Evolutionary conservation across 2,888 invertebrate genomes (phyloP), one percentile per base, ranked within the genome.

Genomic region (Brachyptera putata): DNA sequence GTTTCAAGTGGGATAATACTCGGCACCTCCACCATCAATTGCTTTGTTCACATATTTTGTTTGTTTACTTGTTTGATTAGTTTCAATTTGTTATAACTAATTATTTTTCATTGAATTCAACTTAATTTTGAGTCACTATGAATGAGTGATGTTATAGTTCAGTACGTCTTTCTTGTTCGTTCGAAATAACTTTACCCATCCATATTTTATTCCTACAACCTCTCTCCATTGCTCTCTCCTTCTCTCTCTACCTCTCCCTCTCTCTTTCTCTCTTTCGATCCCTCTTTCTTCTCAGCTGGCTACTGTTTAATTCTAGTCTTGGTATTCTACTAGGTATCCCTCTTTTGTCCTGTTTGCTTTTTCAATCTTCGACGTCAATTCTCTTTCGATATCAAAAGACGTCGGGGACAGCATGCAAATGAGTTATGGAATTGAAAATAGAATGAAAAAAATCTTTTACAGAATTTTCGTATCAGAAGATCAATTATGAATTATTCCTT

Each of bases 351-450:
- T 36, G 53, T 16, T 30, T 14, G 30, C 53, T 30, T 53, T 53
- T 53, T 53, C 53, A 53, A 53, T 53, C 34, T 53, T 53, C 53
- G 53, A 53, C 53, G 36, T 36, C 36, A 18, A 53, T 53, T 22
- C 53, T n/a, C n/a, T n/a, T 11, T 18, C 53, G 53, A 53, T 53
- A 34, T 53, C 53, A 53, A 53, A 53, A 53, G 53, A 36, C 53
- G 34, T 13, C 13, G 50, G 5, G 30, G 30, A 16, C 53, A 18
- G 53, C 34, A 53, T 53, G 53, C 53, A 53, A 53, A 53, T 53
- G 53, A 53, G 49, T n/a, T n/a, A n/a, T n/a, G n/a, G n/a, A n/a
- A n/a, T n/a, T n/a, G n/a, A n/a, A n/a, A n/a, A n/a, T n/a, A n/a
- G n/a, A 9, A 25, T 7, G 36, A 25, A 24, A 25, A 43, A 18